Conservation (phyloP, 1,140 invertebrate genomes). For the Leptinotarsa undecemlineata region DNA sequence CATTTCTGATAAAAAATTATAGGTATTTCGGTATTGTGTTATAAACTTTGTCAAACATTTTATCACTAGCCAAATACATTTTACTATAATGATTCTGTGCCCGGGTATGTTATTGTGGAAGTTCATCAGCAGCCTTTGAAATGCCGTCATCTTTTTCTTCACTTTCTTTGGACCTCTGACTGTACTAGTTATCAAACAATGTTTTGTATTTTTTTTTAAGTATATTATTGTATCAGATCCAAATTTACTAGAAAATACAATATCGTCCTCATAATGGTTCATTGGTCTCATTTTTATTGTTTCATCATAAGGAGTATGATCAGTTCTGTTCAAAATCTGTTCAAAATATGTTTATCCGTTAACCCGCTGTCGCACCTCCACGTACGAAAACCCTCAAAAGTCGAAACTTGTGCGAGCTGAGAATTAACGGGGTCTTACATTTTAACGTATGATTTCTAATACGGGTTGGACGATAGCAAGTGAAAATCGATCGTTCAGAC, state of each 20-base stretch:
- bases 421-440: no score
- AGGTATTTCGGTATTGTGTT: not conserved
- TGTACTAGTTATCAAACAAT: slow-evolving; percentile 35
- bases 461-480: no score
- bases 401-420: no score
- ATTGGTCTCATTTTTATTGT: slow-evolving; percentile 23
- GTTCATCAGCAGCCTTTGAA: not conserved
- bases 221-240: slow-evolving; percentile 31
- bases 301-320: slow-evolving; percentile 21
- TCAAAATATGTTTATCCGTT: no score
- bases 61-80: not conserved
- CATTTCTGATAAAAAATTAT: not conserved
- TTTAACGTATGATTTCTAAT: no score
- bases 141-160: not conserved
- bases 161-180: not conserved
- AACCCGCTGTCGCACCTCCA: no score
- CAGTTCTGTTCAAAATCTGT: no score
- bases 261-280: slow-evolving; percentile 31
- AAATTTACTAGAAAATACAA: slow-evolving; percentile 34
- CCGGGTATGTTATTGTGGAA: not conserved
- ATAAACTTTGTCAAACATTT: not conserved
- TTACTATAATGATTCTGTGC: not conserved
- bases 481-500: no score
- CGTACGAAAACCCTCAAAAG: no score
- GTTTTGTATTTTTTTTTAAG: slow-evolving; percentile 25